Percentiles rank a stretch among this genome's conserved stretches.
These are phyloP conservation scores for Sinella curviseta DNA, from an alignment of 1,140 invertebrate species.

Conservation along the genomic window DNA sequence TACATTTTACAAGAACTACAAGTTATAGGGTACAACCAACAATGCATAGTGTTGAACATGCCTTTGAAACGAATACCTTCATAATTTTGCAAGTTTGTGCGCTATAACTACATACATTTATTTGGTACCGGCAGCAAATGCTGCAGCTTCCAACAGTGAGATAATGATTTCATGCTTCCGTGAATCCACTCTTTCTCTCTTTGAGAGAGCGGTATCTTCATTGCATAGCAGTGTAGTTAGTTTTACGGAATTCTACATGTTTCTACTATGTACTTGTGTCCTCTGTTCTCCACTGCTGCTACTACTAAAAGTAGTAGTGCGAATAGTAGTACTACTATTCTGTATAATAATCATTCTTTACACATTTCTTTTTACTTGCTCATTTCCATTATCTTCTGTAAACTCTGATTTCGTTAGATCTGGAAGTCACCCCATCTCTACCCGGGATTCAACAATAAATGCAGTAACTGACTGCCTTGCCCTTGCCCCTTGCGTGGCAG, in stretches of 20 bases:
- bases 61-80: no score
- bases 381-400: neutral
- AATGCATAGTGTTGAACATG: no score
- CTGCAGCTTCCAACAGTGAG: neutral
- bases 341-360: neutral
- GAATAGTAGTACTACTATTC: no score
- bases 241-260: neutral
- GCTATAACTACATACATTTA: no score
- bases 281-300: no score
- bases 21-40: no score
- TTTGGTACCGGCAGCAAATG: neutral
- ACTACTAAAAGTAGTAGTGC: no score
- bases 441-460: slow-evolving; percentile 84
- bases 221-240: neutral
- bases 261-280: neutral
- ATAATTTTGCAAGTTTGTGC: neutral
- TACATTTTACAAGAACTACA: slow-evolving; percentile 56
- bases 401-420: slow-evolving; percentile 57
- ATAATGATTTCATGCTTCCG: slow-evolving; percentile 18
- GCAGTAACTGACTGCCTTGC: slow-evolving; percentile 26
- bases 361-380: no score
- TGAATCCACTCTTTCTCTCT: slow-evolving; percentile 3
- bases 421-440: slow-evolving; percentile 85
- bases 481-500: slow-evolving; percentile 41
- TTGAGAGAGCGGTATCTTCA: neutral